Evolutionary conservation across 2,113 vertebrate species (phyloP), one percentile per base, ranked within the genome.

Genomic region (Coracopsis vasa): DNA sequence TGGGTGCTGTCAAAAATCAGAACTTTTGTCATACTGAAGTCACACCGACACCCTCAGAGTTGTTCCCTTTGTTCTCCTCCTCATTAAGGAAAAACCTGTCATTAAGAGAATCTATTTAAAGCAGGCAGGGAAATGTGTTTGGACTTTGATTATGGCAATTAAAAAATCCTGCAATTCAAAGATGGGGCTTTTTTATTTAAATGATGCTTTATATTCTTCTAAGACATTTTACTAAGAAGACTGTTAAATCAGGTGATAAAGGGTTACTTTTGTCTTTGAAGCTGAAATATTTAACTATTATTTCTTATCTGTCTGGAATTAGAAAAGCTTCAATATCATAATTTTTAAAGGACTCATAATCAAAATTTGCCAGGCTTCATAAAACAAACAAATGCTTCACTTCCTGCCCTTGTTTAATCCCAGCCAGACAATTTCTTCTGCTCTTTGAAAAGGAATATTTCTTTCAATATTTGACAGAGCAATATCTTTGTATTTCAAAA

Each of bases 241-340:
- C 79, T 90, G 88, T 92, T 97, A 97, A 98, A 97, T 96, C 96
- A 95, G 64, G 91, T 97, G 96, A 98, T 98, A 96, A 98, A 98
- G 97, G 97, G 97, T 97, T 97, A 97, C 86, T 96, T 97, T 97
- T 98, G 95, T 94, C 94, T 97, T 92, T 96, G 94, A 97, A 94
- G 90, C 69, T 98, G 96, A 97, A 98, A 98, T 95, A 94, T 77
- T 61, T 96, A 96, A 96, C 96, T 92, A 92, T 95, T 96, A 96
- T 96, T 96, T 90, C 96, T 97, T 98, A 96, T 97, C 97, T 97
- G 81, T 74, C 84, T 86, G 24, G 90, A 96, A 97, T 96, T 96
- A 94, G 88, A 94, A 96, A 97, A 95, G 85, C 95, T 96, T 95
- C 64, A 19, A 51, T 94, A 95, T 86, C 71, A 31, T 62, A 14